phyloP scores from a whole-genome alignment of 2,797 vertebrate species.

The Rhyacichthys aspro region DNA sequence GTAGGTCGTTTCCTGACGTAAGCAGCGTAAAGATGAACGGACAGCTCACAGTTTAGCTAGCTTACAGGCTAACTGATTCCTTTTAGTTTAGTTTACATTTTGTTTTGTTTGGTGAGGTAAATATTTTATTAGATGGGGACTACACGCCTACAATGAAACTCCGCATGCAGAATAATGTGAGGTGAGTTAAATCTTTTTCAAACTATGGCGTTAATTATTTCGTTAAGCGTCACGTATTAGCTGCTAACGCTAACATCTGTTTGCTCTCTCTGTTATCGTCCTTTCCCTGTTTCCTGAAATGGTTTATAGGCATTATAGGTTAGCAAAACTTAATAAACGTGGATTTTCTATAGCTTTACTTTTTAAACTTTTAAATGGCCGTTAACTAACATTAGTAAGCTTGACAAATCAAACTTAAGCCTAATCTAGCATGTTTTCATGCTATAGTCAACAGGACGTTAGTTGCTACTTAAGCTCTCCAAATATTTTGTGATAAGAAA shows the following conservation, averaged over 20 bases:
- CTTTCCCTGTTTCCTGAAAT: neutral
- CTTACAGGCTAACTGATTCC: conserved; percentile 30
- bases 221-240: conserved; percentile 28
- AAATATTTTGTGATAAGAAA: too few species aligned
- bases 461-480: too few species aligned
- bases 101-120: conserved; percentile 28
- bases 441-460: neutral
- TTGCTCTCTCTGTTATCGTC: neutral
- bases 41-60: conserved; percentile 57
- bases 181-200: conserved; percentile 60
- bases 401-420: conserved; percentile 2
- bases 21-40: conserved; percentile 55
- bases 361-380: too few species aligned
- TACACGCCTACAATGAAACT: conserved; percentile 78
- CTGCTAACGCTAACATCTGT: conserved; percentile 44
- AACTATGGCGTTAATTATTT: neutral
- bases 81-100: conserved; percentile 59
- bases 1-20: conserved; percentile 53
- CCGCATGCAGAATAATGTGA: conserved; percentile 79
- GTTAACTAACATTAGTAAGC: neutral
- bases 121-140: conserved; percentile 66
- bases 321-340: neutral
- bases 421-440: neutral
- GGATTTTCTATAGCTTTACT: neutral
- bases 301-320: neutral